Evolutionary conservation across 2,113 vertebrate species (phyloP).

Genomic region (Poeciliopsis turrubarensis): DNA sequence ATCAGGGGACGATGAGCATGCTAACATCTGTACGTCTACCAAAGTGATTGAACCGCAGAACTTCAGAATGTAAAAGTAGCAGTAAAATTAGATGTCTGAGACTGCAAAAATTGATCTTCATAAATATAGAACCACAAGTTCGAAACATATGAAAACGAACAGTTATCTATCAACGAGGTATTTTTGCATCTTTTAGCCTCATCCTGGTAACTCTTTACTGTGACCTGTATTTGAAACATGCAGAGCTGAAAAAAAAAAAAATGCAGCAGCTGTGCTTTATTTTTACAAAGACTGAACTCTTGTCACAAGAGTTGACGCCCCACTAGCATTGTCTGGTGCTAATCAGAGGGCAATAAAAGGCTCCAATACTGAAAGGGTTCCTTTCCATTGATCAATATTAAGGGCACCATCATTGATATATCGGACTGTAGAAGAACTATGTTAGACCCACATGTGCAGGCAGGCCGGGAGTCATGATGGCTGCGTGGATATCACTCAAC

Average conservation of each 20-base stretch:
- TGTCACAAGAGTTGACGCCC: slow-evolving; percentile 5
- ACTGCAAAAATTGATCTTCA: slow-evolving; percentile 9
- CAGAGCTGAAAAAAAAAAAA: not conserved
- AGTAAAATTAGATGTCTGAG: slow-evolving; percentile 6
- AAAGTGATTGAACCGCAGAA: slow-evolving; percentile 14
- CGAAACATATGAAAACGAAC: slow-evolving; percentile 6
- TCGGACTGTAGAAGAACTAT: slow-evolving; percentile 44
- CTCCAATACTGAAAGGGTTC: not conserved
- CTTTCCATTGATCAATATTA: slow-evolving; percentile 38
- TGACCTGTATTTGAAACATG: slow-evolving; percentile 24
- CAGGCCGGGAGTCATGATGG: slow-evolving; percentile 17
- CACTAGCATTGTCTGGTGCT: slow-evolving; percentile 22
- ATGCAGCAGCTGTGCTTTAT: slow-evolving; percentile 17
- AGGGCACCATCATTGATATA: slow-evolving; percentile 43
- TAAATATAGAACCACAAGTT: slow-evolving; percentile 22
- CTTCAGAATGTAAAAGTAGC: slow-evolving; percentile 33
- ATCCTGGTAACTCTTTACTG: slow-evolving; percentile 5
- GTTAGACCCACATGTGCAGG: slow-evolving; percentile 18
- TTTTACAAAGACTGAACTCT: slow-evolving; percentile 10
- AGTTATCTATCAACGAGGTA: slow-evolving; percentile 2
- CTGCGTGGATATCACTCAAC: slow-evolving; percentile 37
- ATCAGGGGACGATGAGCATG: slow-evolving; percentile 12
- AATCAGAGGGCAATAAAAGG: slow-evolving; percentile 57
- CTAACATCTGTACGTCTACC: slow-evolving; percentile 4
- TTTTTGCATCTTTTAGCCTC: not conserved